Evolutionary conservation across 2,797 vertebrate species (phyloP).

Genomic region (Liasis olivaceus): DNA sequence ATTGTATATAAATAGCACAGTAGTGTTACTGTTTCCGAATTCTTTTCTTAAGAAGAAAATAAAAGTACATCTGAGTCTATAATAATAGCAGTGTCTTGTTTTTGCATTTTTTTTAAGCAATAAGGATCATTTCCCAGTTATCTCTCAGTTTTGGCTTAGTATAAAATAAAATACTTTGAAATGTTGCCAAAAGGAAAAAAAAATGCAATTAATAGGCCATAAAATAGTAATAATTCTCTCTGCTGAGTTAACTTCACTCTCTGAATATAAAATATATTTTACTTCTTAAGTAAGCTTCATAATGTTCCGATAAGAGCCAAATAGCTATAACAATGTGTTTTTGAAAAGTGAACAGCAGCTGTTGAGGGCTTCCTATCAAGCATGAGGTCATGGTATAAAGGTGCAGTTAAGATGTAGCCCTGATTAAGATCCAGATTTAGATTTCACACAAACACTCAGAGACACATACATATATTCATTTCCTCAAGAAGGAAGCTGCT

Average conservation of each 20-base stretch:
- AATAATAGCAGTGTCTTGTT: not conserved
- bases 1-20: slow-evolving; percentile 8
- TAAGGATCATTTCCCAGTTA: slow-evolving; percentile 6
- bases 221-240: slow-evolving; percentile 11
- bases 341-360: no score
- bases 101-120: not conserved
- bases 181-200: not conserved
- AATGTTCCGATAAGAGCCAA: not conserved
- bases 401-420: no score
- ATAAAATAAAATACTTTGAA: slow-evolving; percentile 33
- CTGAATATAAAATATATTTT: not conserved
- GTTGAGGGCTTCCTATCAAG: no score
- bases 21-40: slow-evolving; percentile 26
- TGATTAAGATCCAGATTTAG: no score
- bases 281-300: not conserved
- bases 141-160: slow-evolving; percentile 20
- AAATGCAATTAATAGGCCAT: not conserved
- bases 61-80: slow-evolving; percentile 23
- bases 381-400: no score
- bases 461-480: no score
- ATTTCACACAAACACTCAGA: no score
- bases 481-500: no score
- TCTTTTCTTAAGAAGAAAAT: slow-evolving; percentile 34
- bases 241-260: not conserved
- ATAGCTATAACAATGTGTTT: not conserved